These are phyloP conservation scores for Danio choprae DNA, from an alignment of 2,797 vertebrate species.

Conservation along the genomic window DNA sequence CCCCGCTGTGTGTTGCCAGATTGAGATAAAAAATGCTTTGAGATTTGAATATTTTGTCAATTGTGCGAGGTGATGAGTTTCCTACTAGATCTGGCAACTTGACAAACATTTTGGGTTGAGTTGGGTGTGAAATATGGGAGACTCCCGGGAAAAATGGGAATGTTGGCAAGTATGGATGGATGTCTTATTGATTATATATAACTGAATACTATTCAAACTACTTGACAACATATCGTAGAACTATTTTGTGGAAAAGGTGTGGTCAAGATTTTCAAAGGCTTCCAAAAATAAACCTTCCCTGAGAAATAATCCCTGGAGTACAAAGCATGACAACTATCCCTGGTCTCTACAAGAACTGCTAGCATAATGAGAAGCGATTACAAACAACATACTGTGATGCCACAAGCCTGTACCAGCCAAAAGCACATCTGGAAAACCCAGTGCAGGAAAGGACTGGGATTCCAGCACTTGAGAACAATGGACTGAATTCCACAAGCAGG, in stretches of 20 bases:
- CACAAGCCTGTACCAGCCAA: constrained; percentile 24
- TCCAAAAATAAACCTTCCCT: background rate
- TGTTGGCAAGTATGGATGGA: too few species aligned
- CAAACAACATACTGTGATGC: constrained; percentile 24
- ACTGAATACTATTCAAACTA: too few species aligned
- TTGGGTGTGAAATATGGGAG: too few species aligned
- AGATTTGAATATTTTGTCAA: too few species aligned
- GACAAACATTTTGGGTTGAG: too few species aligned
- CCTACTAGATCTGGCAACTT: too few species aligned
- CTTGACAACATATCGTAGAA: background rate
- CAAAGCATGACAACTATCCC: background rate
- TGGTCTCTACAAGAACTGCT: background rate
- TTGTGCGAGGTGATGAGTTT: too few species aligned
- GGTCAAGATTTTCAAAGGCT: background rate
- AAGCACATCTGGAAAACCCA: constrained; percentile 57
- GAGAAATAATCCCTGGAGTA: background rate
- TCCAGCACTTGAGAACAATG: constrained; percentile 73
- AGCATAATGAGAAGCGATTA: constrained; percentile 18
- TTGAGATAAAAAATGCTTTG: too few species aligned
- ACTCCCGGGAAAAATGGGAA: too few species aligned
- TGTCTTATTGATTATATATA: too few species aligned
- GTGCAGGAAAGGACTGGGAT: constrained; percentile 54
- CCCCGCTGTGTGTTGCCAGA: too few species aligned
- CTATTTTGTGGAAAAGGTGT: too few species aligned
- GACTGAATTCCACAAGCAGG: constrained; percentile 63